A percentile compares a stretch with the other conserved stretches of the same genome.
Evolutionary conservation across 2,797 vertebrate genomes (phyloP).

Genomic region (Phrynocephalus forsythii): DNA sequence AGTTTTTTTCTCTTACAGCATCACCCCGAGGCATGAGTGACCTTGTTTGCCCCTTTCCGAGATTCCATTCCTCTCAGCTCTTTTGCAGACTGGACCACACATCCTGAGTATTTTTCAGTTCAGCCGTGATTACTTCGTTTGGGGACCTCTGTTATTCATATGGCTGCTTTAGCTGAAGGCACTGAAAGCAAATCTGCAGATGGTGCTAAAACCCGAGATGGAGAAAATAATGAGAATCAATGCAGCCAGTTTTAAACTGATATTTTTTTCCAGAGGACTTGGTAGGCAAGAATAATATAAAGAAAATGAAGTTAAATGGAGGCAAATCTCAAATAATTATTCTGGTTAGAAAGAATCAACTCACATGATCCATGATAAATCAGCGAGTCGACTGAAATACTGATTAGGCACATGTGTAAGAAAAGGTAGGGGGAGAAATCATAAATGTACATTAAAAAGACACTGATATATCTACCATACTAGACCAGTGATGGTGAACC

Average conservation of each 20-base stretch:
- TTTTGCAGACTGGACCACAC: slow-evolving; percentile 10
- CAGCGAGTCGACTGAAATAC: slow-evolving; percentile 30
- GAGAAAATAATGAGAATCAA: slow-evolving; percentile 50
- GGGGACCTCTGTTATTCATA: slow-evolving; percentile 38
- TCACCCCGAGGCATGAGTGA: slow-evolving; percentile 30
- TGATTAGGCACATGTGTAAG: background rate
- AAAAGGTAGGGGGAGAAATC: slow-evolving; percentile 22
- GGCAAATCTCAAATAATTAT: slow-evolving; percentile 54
- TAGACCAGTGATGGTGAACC: background rate
- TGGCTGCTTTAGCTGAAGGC: slow-evolving; percentile 29
- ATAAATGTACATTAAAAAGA: background rate
- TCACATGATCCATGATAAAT: slow-evolving; percentile 20
- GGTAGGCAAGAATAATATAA: slow-evolving; percentile 15
- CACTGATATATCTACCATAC: slow-evolving; percentile 1
- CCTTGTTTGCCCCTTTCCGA: slow-evolving; percentile 32
- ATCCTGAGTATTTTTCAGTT: slow-evolving; percentile 36
- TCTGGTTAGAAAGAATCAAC: slow-evolving; percentile 33
- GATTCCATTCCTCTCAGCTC: slow-evolving; percentile 34
- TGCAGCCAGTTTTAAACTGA: slow-evolving; percentile 42
- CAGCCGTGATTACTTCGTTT: slow-evolving; percentile 44
- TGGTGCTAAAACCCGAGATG: slow-evolving; percentile 54
- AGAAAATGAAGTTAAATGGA: slow-evolving; percentile 46
- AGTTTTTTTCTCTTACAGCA: slow-evolving; percentile 3
- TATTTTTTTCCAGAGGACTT: background rate
- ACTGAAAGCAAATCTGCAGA: slow-evolving; percentile 49